These are phyloP conservation scores for Orbicella faveolata DNA, from an alignment of 64 coral and sea anemone genomes.

Conservation along the genomic window DNA sequence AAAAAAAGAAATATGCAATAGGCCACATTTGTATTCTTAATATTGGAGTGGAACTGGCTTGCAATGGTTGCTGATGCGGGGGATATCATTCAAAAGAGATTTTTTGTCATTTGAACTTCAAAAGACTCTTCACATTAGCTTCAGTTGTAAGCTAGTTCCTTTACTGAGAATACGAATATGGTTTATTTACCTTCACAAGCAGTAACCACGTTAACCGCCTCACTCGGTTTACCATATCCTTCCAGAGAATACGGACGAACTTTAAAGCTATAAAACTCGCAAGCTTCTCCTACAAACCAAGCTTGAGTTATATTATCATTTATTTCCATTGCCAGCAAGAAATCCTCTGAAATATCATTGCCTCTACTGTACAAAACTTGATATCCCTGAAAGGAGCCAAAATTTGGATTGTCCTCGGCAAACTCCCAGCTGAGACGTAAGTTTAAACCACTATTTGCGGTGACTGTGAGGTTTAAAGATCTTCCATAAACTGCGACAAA, in stretches of 20 bases:
- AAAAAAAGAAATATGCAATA: too few relatives aligned
- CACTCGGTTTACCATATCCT: slow-evolving; percentile 23
- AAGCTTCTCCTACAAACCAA: background rate
- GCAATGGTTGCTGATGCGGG: too few relatives aligned
- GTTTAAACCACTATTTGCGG: background rate
- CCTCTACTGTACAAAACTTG: slow-evolving; percentile 13
- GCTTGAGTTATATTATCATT: slow-evolving; percentile 14
- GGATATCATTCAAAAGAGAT: too few relatives aligned
- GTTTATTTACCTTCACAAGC: slow-evolving; percentile 15
- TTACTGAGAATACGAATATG: background rate
- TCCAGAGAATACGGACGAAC: slow-evolving; percentile 25
- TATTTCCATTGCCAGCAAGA: background rate
- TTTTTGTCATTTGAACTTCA: too few relatives aligned
- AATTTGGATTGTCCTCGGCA: slow-evolving; percentile 4
- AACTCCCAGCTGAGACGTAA: background rate
- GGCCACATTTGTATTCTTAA: too few relatives aligned
- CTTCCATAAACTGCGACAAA: background rate
- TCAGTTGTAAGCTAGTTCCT: background rate
- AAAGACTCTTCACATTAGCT: too few relatives aligned
- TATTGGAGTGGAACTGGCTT: too few relatives aligned
- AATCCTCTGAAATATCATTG: background rate
- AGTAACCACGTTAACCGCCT: background rate
- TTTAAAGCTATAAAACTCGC: slow-evolving; percentile 5
- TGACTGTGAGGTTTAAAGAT: background rate
- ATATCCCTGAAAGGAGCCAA: slow-evolving; percentile 19